A percentile compares a stretch with the other conserved stretches of the same genome.
phyloP scores from a whole-genome alignment of 2,113 vertebrate species.

The Euleptes europaea region DNA sequence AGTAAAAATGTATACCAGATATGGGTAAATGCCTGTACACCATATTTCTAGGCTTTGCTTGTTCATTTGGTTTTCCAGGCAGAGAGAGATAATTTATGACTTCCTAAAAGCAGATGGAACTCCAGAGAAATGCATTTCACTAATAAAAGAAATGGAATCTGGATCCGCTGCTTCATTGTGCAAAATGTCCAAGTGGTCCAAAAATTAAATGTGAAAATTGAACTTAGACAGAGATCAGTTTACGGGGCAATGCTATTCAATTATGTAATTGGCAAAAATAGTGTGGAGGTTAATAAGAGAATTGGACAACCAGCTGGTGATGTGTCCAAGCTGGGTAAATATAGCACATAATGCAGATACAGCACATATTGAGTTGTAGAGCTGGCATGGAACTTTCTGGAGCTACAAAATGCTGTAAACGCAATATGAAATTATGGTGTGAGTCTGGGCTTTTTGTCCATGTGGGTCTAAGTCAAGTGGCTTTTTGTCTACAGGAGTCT shows the following conservation, averaged over 20 bases:
- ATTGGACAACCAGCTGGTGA: background rate
- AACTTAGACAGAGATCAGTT: background rate
- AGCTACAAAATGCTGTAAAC: background rate
- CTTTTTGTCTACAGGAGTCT: no score
- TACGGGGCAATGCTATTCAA: background rate
- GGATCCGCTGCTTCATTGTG: background rate
- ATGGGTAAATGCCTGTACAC: background rate
- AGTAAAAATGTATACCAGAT: background rate
- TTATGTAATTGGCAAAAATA: background rate
- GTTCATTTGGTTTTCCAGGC: background rate
- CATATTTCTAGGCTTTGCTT: background rate
- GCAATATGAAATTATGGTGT: background rate
- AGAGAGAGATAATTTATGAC: background rate
- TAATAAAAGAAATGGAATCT: background rate
- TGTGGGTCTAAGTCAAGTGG: background rate
- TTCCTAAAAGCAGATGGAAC: background rate
- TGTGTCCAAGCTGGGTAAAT: background rate
- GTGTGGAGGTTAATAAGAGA: background rate
- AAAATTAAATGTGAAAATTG: background rate
- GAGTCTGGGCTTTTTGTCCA: background rate
- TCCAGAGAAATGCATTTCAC: background rate
- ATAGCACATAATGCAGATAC: background rate
- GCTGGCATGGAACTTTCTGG: background rate
- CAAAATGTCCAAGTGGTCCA: background rate
- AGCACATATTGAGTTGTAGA: background rate